A percentile compares a stretch with the other conserved stretches of the same genome.
phyloP scores from a whole-genome alignment of 2,113 vertebrate genomes.

The Hemichromis elongatus region DNA sequence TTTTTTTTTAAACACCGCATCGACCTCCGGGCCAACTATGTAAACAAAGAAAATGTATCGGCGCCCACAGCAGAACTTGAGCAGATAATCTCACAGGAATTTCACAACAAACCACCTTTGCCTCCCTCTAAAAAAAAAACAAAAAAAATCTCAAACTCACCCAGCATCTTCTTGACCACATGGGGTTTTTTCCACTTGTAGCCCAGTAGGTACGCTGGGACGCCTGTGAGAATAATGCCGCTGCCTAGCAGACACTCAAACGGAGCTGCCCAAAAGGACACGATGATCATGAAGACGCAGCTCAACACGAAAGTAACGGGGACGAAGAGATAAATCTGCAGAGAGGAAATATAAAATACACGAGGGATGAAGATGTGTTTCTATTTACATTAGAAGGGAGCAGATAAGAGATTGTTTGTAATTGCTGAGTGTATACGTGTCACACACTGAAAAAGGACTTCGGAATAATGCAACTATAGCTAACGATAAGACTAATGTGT shows the following conservation, averaged over 20 bases:
- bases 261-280: constrained; percentile 75
- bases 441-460: background rate
- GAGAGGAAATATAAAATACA: background rate
- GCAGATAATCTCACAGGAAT: constrained; percentile 3
- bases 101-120: constrained; percentile 16
- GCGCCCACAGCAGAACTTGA: background rate
- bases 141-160: constrained; percentile 50
- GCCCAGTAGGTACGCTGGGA: constrained; percentile 72
- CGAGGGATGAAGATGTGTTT: background rate
- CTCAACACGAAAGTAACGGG: constrained; percentile 68
- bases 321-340: constrained; percentile 61
- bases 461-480: background rate
- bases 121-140: constrained; percentile 5
- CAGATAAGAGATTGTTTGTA: background rate
- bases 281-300: constrained; percentile 72
- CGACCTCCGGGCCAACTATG: background rate
- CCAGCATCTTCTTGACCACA: constrained; percentile 64
- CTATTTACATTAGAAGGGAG: fast-evolving
- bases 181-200: constrained; percentile 75
- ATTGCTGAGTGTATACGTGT: fast-evolving
- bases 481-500: background rate
- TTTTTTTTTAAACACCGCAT: background rate
- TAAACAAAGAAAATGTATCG: constrained; percentile 15
- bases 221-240: constrained; percentile 70
- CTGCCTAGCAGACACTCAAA: constrained; percentile 67